Conservation (phyloP, 2,113 vertebrate genomes). For the Elaphurus davidianus region DNA sequence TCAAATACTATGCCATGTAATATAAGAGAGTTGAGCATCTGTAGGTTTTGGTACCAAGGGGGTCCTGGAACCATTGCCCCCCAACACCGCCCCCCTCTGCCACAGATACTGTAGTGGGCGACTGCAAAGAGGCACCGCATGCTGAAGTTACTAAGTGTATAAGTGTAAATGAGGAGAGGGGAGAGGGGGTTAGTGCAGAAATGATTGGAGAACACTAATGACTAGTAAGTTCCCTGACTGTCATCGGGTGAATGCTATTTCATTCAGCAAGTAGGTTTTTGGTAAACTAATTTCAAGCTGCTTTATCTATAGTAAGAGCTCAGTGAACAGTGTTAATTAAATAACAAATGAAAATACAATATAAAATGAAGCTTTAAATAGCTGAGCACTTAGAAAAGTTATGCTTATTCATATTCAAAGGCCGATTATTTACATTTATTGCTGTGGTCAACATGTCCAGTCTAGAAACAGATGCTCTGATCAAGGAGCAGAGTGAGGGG, state of each 20-base stretch:
- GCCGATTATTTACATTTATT: background rate
- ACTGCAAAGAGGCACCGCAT: background rate
- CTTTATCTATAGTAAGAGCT: background rate
- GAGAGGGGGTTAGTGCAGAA: background rate
- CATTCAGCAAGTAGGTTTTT: background rate
- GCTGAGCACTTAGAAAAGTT: background rate
- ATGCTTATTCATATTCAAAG: background rate
- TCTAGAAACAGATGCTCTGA: background rate
- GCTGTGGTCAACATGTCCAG: background rate
- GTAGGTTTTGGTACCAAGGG: background rate
- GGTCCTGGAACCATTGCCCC: background rate
- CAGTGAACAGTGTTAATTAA: background rate
- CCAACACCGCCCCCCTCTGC: fast-evolving
- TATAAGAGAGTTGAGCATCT: background rate
- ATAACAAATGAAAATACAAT: background rate
- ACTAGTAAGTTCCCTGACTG: background rate
- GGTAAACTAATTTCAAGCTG: background rate
- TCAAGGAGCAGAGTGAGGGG: background rate
- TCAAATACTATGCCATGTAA: background rate
- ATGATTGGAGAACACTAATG: background rate
- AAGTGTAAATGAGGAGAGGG: background rate
- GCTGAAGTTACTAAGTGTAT: background rate
- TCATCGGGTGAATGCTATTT: background rate
- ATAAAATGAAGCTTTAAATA: background rate
- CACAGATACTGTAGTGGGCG: background rate